A percentile compares a stretch with the other conserved stretches of the same genome.
Conservation (phyloP, 2,113 vertebrate species). For the Mystacornis crossleyi region DNA sequence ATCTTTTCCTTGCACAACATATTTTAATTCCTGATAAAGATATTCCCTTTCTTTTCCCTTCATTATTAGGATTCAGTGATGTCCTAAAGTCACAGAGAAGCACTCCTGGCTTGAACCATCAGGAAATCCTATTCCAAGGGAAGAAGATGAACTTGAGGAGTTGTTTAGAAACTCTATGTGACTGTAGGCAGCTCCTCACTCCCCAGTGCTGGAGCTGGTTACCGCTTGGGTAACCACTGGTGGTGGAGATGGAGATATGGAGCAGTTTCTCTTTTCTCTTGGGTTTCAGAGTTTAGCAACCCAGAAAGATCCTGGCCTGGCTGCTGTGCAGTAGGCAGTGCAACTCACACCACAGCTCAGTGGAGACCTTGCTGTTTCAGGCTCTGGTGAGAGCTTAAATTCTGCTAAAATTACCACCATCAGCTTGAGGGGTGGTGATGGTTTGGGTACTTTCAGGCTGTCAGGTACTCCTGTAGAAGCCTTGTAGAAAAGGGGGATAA, state of each 20-base stretch:
- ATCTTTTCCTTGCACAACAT: neutral
- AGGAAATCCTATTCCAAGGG: neutral
- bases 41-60: neutral
- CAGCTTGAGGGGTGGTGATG: neutral
- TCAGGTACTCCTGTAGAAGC: neutral
- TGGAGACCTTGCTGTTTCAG: neutral
- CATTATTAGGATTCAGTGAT: neutral
- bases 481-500: neutral
- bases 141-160: neutral
- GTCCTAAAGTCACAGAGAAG: neutral
- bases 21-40: neutral
- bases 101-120: neutral
- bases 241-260: neutral
- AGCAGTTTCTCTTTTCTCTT: neutral
- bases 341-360: neutral
- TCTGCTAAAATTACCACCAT: neutral
- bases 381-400: neutral
- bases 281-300: neutral
- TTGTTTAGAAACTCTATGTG: neutral
- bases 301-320: neutral
- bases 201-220: fast-evolving
- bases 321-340: neutral
- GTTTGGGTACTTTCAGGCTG: neutral
- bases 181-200: neutral
- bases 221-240: neutral